A percentile compares a stretch with the other conserved stretches of the same genome.
phyloP scores from a whole-genome alignment of 2,113 vertebrate genomes.

The Synchiropus splendidus region DNA sequence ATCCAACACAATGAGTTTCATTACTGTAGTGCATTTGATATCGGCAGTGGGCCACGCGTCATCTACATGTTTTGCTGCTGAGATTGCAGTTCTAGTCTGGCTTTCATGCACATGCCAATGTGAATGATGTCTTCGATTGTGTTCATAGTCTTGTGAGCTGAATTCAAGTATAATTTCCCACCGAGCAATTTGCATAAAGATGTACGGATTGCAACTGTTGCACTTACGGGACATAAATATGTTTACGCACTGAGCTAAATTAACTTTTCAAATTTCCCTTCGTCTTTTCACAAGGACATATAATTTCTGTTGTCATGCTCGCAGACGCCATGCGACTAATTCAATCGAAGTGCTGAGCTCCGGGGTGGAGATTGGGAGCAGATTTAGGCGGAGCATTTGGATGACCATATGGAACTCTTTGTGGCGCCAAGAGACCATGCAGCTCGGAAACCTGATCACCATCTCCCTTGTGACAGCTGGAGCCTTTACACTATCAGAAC shows the following conservation, averaged over 20 bases:
- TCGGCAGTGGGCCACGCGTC: too few relatives aligned
- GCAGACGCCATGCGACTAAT: conserved; percentile 66
- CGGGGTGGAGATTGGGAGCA: conserved; percentile 65
- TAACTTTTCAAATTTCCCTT: too few relatives aligned
- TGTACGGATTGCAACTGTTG: too few relatives aligned
- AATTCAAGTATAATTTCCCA: too few relatives aligned
- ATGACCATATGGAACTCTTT: conserved; percentile 99
- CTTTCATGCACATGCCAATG: too few relatives aligned
- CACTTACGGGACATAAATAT: background rate
- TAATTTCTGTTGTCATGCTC: conserved; percentile 44
- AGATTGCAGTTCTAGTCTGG: too few relatives aligned
- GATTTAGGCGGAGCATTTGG: conserved; percentile 94
- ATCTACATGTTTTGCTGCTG: too few relatives aligned
- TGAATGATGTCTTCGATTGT: too few relatives aligned
- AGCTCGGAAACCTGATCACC: conserved; percentile 98
- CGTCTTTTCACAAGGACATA: conserved; percentile 14
- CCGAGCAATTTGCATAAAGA: too few relatives aligned
- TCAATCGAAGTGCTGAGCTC: conserved; percentile 67
- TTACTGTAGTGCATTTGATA: too few relatives aligned
- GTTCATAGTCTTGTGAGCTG: too few relatives aligned
- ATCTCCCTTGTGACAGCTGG: conserved; percentile 98
- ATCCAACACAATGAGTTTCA: too few relatives aligned
- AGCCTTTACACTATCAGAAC: conserved; percentile 98
- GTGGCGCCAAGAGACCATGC: conserved; percentile 91
- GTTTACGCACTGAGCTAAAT: background rate